Percentiles rank a stretch among this genome's conserved stretches.
These are phyloP conservation scores for Cryptotermes secundus DNA, from an alignment of 1,140 invertebrate genomes.

Conservation along the genomic window DNA sequence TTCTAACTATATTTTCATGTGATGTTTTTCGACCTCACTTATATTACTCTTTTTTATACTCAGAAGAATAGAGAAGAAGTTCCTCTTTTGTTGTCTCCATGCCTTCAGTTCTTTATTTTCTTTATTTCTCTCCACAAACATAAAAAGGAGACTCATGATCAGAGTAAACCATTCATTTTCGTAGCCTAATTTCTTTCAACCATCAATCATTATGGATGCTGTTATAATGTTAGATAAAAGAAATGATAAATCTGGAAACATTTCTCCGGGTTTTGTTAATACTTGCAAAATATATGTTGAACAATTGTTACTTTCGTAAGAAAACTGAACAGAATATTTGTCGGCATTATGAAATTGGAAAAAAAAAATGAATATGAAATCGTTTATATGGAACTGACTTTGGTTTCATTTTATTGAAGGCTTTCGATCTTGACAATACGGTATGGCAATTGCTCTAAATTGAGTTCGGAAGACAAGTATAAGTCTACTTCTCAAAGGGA, in stretches of 20 bases:
- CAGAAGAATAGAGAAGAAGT: neutral
- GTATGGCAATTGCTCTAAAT: too few relatives aligned
- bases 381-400: too few relatives aligned
- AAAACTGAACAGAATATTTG: too few relatives aligned
- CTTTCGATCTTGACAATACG: too few relatives aligned
- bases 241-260: neutral
- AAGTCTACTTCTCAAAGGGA: too few relatives aligned
- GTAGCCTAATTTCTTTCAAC: neutral
- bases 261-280: neutral
- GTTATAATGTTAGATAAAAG: neutral
- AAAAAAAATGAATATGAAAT: too few relatives aligned
- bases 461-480: too few relatives aligned
- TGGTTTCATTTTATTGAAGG: too few relatives aligned
- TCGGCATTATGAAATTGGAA: too few relatives aligned
- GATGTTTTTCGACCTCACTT: neutral
- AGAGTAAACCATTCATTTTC: neutral
- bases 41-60: neutral
- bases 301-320: too few relatives aligned
- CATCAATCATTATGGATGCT: neutral
- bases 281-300: too few relatives aligned
- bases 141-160: neutral
- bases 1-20: neutral
- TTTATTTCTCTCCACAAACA: neutral
- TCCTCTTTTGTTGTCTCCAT: neutral
- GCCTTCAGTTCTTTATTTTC: neutral